Evolutionary conservation across 2,888 invertebrate genomes (phyloP).

Genomic region (Papilio gigon): DNA sequence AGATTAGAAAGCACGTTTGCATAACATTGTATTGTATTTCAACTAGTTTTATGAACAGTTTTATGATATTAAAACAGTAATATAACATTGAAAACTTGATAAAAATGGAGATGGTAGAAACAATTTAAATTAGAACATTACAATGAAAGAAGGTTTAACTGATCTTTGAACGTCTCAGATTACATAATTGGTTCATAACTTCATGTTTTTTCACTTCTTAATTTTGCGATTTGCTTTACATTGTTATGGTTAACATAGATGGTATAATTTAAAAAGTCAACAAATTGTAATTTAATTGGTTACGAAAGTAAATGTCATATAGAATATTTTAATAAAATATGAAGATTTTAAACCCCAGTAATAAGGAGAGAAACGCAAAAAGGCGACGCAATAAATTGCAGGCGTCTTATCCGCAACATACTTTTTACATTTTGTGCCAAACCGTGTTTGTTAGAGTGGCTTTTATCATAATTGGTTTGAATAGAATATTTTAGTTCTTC

Average conservation of each 20-base stretch:
- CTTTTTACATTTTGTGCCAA: constrained; percentile 23
- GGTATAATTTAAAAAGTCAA: neutral
- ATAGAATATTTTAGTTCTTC: constrained; percentile 3
- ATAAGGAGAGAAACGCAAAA: constrained; percentile 15
- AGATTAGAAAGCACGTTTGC: constrained; percentile 15
- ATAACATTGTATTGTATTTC: neutral
- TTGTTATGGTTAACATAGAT: neutral
- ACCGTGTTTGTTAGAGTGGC: constrained; percentile 15
- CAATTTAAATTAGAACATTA: no score
- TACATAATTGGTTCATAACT: no score
- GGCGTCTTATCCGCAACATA: constrained; percentile 17
- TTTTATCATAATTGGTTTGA: constrained; percentile 14
- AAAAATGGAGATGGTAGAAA: no score
- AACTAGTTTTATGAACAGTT: no score
- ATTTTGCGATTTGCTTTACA: no score
- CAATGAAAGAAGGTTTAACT: no score
- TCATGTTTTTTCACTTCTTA: no score
- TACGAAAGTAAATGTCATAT: neutral
- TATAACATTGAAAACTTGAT: no score
- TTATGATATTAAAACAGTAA: no score
- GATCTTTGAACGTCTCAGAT: no score
- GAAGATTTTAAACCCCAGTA: constrained; percentile 18
- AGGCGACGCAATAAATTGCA: constrained; percentile 23
- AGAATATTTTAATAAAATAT: neutral
- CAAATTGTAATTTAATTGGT: neutral